phyloP scores from a whole-genome alignment of 2,113 vertebrate species.

The Anthoscopus minutus region DNA sequence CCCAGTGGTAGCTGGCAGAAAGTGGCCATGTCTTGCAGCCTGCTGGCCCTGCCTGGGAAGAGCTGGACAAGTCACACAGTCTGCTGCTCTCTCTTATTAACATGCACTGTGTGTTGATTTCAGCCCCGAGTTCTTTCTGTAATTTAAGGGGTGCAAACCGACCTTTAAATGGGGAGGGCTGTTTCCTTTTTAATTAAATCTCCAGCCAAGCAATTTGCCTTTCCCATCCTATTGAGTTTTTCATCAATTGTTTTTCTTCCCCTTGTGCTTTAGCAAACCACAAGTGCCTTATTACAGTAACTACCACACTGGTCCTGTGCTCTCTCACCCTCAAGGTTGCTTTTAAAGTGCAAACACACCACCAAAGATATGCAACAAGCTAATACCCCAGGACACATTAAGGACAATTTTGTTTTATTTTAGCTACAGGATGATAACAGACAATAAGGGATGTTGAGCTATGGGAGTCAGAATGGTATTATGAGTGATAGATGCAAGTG shows the following conservation, averaged over 20 bases:
- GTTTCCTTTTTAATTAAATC: conserved; percentile 74
- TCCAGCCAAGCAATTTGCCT: conserved; percentile 69
- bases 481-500: background rate
- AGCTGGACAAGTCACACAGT: background rate
- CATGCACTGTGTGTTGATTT: background rate
- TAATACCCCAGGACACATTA: background rate
- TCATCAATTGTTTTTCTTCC: conserved; percentile 66
- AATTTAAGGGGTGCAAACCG: conserved; percentile 56
- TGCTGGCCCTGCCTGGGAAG: background rate
- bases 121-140: conserved; percentile 20
- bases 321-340: conserved; percentile 41
- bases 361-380: background rate
- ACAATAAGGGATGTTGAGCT: background rate
- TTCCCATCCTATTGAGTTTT: conserved; percentile 66
- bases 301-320: background rate
- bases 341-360: conserved; percentile 38
- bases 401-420: background rate
- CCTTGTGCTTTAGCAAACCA: conserved; percentile 50
- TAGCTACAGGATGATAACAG: background rate
- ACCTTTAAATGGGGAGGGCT: conserved; percentile 53
- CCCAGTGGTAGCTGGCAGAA: background rate
- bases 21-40: background rate
- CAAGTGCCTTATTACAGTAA: conserved; percentile 58
- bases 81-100: conserved; percentile 30
- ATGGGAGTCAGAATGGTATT: background rate